Base-by-base conservation (phyloP, 2,888 invertebrate genomes). In the Molanna angustata region DNA sequence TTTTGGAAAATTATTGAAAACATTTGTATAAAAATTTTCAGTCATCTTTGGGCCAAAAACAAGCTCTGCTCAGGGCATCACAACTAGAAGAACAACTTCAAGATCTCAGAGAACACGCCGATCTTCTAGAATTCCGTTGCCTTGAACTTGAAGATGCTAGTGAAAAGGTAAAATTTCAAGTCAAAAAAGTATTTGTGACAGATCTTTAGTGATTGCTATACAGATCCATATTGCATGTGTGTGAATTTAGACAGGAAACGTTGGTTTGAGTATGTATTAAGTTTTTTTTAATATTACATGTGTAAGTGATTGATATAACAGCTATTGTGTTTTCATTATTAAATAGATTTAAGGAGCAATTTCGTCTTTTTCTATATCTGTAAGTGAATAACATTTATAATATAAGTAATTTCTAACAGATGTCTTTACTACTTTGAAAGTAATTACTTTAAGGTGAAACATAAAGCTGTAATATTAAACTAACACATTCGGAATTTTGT, bases 71-170 rank as follows among this genome's bases (percentile, higher is more conserved):
- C 22, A 70, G 72, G 42, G 77, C 83, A 67, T 71, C 80, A 65
- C 74, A 78, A 57, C 76, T 87, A 33, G 70, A 80, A 63, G 80
- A 83, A 64, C 86, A 88, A 66, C 73, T 85, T 59, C 80, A 84
- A 61, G 88, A 89, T 70, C 78, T 87, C 64, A 79, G 85, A 62
- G 89, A 89, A 67, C 88, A 88, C 67, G 86, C 88, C 68, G 89
- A 89, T 70, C 78, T 89, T 60, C 79, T 88, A 67, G 89, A 89
- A 74, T 89, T 89, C 75, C 76, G 89, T 43, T 78, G 88, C 61
- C 73, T 89, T 61, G 89, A 89, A 71, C 72, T 89, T 62, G 88
- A 88, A 68, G 87, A 86, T 50, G 52, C 54, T 21, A 58, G 50
- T 33, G 60, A 58, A 49, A 56, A 58, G 58, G 59, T 60, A 60